Evolutionary conservation across 1,140 invertebrate genomes (phyloP).

Genomic region (Hesperophylax magnus): DNA sequence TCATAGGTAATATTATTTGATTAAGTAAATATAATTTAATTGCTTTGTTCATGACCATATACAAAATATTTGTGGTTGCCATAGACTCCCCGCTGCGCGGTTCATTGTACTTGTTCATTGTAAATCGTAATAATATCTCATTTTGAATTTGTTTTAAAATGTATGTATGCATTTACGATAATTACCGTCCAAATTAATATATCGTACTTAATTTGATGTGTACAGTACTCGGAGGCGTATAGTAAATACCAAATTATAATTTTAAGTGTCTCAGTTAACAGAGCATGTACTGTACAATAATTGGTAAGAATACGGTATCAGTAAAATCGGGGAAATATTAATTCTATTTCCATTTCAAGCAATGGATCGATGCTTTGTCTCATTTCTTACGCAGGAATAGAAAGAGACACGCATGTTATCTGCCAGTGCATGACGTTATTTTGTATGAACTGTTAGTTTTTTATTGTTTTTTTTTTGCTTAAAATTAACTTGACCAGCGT

Average conservation of each 20-base stretch:
- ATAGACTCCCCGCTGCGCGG: not conserved
- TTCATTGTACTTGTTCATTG: slow-evolving; percentile 12
- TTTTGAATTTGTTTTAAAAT: slow-evolving; percentile 27
- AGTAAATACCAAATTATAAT: slow-evolving; percentile 40
- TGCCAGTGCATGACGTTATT: slow-evolving; percentile 28
- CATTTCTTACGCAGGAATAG: not conserved
- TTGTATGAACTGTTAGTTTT: slow-evolving; percentile 27
- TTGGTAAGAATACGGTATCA: slow-evolving; percentile 38
- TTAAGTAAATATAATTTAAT: not conserved
- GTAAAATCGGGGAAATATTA: slow-evolving; percentile 31
- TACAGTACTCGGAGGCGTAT: slow-evolving; percentile 16
- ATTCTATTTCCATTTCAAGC: slow-evolving; percentile 35
- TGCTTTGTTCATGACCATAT: slow-evolving; percentile 14
- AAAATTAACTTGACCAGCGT: slow-evolving; percentile 12
- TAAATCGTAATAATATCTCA: slow-evolving; percentile 36
- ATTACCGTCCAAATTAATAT: slow-evolving; percentile 38
- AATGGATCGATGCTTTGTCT: slow-evolving; percentile 14
- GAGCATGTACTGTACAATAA: slow-evolving; percentile 39
- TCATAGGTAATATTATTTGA: too few species aligned
- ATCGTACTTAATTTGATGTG: slow-evolving; percentile 29
- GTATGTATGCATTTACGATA: slow-evolving; percentile 36
- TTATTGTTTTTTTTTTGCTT: slow-evolving; percentile 27
- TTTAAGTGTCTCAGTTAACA: slow-evolving; percentile 41
- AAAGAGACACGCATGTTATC: slow-evolving; percentile 10
- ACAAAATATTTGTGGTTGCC: not conserved